A percentile compares a stretch with the other conserved stretches of the same genome.
Conservation (phyloP, 2,888 invertebrate species). For the Heliconius aoede region DNA sequence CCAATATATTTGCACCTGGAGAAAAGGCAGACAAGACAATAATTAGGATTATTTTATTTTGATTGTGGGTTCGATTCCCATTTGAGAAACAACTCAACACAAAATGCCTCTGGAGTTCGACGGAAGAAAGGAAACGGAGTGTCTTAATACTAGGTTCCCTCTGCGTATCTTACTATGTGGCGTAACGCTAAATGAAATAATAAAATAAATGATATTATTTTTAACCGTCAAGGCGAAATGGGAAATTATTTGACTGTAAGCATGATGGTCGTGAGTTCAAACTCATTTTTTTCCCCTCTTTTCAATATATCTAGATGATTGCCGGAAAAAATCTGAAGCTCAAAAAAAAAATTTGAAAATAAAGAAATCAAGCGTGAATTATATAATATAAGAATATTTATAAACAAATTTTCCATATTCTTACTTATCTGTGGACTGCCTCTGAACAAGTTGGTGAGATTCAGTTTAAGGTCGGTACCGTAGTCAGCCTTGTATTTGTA, state of each 20-base stretch:
- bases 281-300: background rate
- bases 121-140: no score
- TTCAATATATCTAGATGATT: background rate
- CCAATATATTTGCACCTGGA: slow-evolving; percentile 72
- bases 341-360: no score
- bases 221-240: no score
- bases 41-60: no score
- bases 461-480: slow-evolving; percentile 74
- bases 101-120: no score
- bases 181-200: no score
- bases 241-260: no score
- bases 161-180: no score
- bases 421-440: slow-evolving; percentile 78
- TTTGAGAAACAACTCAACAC: no score
- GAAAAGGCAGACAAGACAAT: slow-evolving; percentile 21
- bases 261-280: background rate
- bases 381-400: background rate
- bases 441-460: slow-evolving; percentile 75
- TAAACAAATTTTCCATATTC: slow-evolving; percentile 49
- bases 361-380: background rate
- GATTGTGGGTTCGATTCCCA: no score
- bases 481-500: slow-evolving; percentile 80
- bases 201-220: no score
- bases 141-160: no score
- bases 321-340: background rate